Base-by-base conservation (phyloP, 2,113 vertebrate species). In the Arizona elegans region DNA sequence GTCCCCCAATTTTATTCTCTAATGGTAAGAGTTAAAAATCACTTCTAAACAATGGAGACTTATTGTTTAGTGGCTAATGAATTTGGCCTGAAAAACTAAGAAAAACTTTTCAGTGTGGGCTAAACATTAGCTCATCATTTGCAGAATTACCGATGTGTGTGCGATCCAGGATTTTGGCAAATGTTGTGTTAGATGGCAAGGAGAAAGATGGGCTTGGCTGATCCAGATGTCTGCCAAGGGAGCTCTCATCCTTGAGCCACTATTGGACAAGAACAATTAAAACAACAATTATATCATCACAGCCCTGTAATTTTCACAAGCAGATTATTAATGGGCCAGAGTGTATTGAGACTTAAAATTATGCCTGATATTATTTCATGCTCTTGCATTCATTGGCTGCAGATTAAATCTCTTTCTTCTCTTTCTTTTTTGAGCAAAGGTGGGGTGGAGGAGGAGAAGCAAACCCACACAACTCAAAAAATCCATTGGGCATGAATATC, bases 241-340 rank as follows among this genome's bases (percentile, higher is more conserved):
- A 94, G 93, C 92, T 88, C 92, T 50, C 93, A 95, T 95, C 85
- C 91, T 92, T 91, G 56, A 94, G 93, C 93, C 75, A 90, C 88
- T 47, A 43, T 58, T 12, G 5, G 11, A n/a, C 95, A 96, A 95
- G 65, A 90, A 95, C 91, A 95, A 93, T 95, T 94, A 94, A 94
- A 95, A 94, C 65, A 94, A 86, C 65, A 89, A 50, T 95, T 91
- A 55, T 62, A 65, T 94, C 96, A 94, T 95, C 96, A 92, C 24
- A 59, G 29, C 4, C 91, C 58, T n/a, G 92, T 94, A 92, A 52
- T 89, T 93, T 65, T 87, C 90, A 50, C 5, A 50, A 88, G 94
- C 94, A 95, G 87, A 43, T 85, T 87, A 29, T 53, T 90, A 85
- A 93, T 10, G 58, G 93, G 91, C 90, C 54, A 38, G 87, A 95